A percentile compares a stretch with the other conserved stretches of the same genome.
These are phyloP conservation scores for Sander lucioperca DNA, from an alignment of 2,113 vertebrate genomes.

Conservation along the genomic window DNA sequence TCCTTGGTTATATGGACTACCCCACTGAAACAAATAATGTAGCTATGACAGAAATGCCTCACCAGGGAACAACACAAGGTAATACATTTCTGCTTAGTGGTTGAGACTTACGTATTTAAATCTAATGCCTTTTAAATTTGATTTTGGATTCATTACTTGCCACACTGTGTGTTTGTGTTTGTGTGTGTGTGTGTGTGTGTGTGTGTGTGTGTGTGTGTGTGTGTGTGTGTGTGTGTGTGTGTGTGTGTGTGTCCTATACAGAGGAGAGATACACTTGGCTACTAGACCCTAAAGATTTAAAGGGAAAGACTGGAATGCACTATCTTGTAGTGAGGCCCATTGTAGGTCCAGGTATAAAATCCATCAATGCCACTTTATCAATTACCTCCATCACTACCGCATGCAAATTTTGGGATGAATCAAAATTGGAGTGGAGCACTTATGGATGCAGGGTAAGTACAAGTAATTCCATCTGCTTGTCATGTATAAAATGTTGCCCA, in stretches of 20 bases:
- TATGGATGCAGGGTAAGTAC: slow-evolving; percentile 88
- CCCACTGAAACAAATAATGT: slow-evolving; percentile 87
- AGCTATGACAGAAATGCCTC: slow-evolving; percentile 84
- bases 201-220: no score
- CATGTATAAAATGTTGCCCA: background rate
- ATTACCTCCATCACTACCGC: slow-evolving; percentile 86
- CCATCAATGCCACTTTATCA: slow-evolving; percentile 77
- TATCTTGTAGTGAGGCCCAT: slow-evolving; percentile 87
- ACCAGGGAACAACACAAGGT: slow-evolving; percentile 79
- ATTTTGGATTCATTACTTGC: background rate
- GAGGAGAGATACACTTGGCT: slow-evolving; percentile 89
- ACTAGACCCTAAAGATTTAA: slow-evolving; percentile 81
- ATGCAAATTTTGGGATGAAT: slow-evolving; percentile 91
- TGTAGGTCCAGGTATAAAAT: slow-evolving; percentile 79
- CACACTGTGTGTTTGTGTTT: no score
- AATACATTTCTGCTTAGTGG: slow-evolving; percentile 28
- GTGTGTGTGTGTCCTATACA: slow-evolving; percentile 60
- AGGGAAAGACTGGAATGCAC: slow-evolving; percentile 85
- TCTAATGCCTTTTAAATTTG: background rate
- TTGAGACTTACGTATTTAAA: background rate
- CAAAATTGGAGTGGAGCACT: slow-evolving; percentile 81
- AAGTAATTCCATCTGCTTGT: background rate
- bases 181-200: no score
- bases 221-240: no score
- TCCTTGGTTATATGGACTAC: slow-evolving; percentile 84